phyloP scores from a whole-genome alignment of 2,797 vertebrate species.

The Helarctos malayanus region DNA sequence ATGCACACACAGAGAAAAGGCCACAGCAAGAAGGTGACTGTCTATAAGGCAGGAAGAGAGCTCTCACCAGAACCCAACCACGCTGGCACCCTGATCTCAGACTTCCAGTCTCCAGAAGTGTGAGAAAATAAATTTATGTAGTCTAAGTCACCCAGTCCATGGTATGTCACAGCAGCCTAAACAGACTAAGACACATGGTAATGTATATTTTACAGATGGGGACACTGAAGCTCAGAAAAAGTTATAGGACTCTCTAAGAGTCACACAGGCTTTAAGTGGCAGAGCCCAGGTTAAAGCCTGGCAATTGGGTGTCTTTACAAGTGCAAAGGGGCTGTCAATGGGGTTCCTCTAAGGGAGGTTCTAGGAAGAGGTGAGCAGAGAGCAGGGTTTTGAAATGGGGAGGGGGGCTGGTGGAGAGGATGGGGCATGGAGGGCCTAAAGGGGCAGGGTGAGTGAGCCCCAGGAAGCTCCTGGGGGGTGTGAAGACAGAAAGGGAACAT shows the following conservation, averaged over 20 bases:
- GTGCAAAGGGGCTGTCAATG: not conserved
- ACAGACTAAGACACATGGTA: not conserved
- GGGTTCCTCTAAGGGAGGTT: not conserved
- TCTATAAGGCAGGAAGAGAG: not conserved
- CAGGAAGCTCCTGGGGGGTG: not conserved
- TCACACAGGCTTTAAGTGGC: not conserved
- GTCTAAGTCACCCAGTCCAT: not conserved
- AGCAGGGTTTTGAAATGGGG: not conserved
- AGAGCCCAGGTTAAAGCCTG: not conserved
- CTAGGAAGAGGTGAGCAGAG: not conserved
- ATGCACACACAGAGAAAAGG: not conserved
- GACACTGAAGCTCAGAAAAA: not conserved
- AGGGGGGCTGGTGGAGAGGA: not conserved
- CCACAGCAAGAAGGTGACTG: not conserved
- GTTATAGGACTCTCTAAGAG: not conserved
- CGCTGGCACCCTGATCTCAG: not conserved
- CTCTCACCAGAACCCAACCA: not conserved
- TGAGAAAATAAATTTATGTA: not conserved
- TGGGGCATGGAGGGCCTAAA: not conserved
- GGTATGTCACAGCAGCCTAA: not conserved
- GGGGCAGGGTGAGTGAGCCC: not conserved
- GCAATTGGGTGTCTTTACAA: not conserved
- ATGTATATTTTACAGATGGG: not conserved
- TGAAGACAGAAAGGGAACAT: not conserved
- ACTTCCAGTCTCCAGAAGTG: not conserved